A percentile compares a stretch with the other conserved stretches of the same genome.
Evolutionary conservation across 2,113 vertebrate genomes (phyloP).

Genomic region (Centropus bengalensis): DNA sequence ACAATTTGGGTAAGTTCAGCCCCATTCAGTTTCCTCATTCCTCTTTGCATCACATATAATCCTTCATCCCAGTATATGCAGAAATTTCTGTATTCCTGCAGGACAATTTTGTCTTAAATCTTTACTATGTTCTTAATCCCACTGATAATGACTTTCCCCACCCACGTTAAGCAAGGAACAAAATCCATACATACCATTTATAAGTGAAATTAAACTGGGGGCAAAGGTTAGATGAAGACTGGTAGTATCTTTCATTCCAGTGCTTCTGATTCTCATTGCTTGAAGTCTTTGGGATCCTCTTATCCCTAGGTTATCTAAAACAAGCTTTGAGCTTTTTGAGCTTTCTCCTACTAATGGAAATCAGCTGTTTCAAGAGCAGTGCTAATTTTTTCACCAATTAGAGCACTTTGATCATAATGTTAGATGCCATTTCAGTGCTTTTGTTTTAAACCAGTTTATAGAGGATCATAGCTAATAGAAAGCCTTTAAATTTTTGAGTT

Average conservation of each 20-base stretch:
- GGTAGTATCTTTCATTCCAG: neutral
- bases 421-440: neutral
- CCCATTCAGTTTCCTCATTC: neutral
- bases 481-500: neutral
- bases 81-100: neutral
- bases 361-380: neutral
- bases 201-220: neutral
- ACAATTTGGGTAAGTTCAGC: neutral
- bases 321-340: neutral
- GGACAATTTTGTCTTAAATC: neutral
- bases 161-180: neutral
- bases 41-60: neutral
- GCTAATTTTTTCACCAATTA: neutral
- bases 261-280: neutral
- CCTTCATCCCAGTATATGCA: neutral
- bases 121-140: neutral
- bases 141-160: neutral
- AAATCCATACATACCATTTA: neutral
- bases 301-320: neutral
- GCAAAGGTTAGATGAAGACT: neutral
- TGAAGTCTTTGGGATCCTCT: neutral
- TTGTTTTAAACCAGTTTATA: neutral
- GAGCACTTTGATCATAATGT: neutral
- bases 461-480: neutral
- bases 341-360: neutral